phyloP scores from a whole-genome alignment of 53 echinoderm and acorn worm genomes.

The Antedon mediterranea region DNA sequence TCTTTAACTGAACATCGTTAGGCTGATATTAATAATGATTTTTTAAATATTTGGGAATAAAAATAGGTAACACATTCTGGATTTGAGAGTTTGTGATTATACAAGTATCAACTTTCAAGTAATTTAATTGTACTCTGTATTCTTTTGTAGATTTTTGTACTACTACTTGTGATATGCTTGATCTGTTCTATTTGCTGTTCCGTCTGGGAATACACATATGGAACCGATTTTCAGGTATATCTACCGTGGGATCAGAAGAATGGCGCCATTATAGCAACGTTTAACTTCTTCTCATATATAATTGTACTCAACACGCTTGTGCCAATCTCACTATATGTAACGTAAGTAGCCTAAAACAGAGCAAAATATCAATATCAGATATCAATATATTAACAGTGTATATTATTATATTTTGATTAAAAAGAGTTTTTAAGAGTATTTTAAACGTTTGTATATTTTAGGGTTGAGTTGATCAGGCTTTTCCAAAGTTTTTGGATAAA shows the following conservation, averaged over 20 bases:
- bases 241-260: constrained; percentile 45
- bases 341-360: too few relatives aligned
- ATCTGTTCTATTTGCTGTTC: constrained; percentile 65
- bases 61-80: too few relatives aligned
- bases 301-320: constrained; percentile 83
- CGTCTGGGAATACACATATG: constrained; percentile 61
- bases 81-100: too few relatives aligned
- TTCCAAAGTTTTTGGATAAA: constrained; percentile 92
- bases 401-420: neutral
- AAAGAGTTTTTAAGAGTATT: neutral
- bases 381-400: too few relatives aligned
- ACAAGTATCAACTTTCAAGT: too few relatives aligned
- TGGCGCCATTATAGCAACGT: constrained; percentile 49
- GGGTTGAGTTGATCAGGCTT: constrained; percentile 83
- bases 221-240: constrained; percentile 48
- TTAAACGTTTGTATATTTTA: too few relatives aligned
- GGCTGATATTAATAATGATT: too few relatives aligned
- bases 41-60: too few relatives aligned
- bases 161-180: constrained; percentile 59
- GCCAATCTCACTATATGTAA: constrained; percentile 92
- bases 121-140: neutral
- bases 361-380: too few relatives aligned
- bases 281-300: constrained; percentile 84
- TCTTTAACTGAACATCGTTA: too few relatives aligned
- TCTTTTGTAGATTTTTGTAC: constrained; percentile 59